These are phyloP conservation scores for Sturmia bella DNA, from an alignment of 2,888 invertebrate species.

Conservation along the genomic window DNA sequence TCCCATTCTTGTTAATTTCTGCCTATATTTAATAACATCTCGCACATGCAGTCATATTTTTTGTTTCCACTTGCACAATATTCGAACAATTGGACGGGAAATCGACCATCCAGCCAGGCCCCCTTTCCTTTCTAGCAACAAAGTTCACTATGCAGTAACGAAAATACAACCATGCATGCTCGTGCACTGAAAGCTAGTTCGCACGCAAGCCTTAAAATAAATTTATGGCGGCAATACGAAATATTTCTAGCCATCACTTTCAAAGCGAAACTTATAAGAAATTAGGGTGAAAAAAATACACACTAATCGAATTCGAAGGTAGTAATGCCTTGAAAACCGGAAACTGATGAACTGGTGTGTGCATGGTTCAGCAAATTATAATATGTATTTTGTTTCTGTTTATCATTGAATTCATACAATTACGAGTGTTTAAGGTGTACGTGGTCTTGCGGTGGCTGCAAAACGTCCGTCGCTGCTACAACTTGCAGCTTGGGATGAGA, in stretches of 20 bases:
- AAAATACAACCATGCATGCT: not conserved
- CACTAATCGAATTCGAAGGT: slow-evolving; percentile 9
- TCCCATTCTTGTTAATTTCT: too few species aligned
- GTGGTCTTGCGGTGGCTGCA: slow-evolving; percentile 13
- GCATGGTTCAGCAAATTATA: slow-evolving; percentile 37
- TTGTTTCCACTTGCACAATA: not conserved
- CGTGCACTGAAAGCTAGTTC: not conserved
- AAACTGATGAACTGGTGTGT: slow-evolving; percentile 45
- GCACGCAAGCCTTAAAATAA: not conserved
- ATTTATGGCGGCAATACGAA: slow-evolving; percentile 17
- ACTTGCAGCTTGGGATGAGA: not conserved
- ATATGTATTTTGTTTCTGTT: slow-evolving; percentile 28
- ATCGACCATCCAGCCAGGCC: slow-evolving; percentile 21
- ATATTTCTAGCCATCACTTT: slow-evolving; percentile 9
- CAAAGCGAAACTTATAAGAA: not conserved
- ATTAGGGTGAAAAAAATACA: slow-evolving; percentile 17
- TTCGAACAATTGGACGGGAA: slow-evolving; percentile 26
- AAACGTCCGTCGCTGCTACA: not conserved
- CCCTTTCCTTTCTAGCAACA: not conserved
- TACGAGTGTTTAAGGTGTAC: slow-evolving; percentile 4
- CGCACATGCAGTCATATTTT: not conserved
- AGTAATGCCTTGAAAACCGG: slow-evolving; percentile 37
- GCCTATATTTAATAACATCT: too few species aligned
- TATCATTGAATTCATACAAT: slow-evolving; percentile 31
- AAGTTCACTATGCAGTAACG: not conserved